phyloP scores from a whole-genome alignment of 2,113 vertebrate species.

The Martes martes region DNA sequence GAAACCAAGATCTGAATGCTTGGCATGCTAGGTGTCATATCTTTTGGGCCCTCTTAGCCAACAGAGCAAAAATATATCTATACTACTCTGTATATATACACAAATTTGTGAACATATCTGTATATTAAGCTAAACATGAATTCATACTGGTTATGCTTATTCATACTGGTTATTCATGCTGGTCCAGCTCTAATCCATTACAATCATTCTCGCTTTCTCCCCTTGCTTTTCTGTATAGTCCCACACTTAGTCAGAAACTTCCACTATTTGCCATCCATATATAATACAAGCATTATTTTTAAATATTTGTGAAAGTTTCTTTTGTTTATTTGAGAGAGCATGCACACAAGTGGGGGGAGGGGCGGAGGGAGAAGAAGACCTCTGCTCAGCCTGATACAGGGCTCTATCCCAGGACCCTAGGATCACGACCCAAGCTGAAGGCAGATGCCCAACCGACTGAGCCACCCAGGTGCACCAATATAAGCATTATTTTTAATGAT shows the following conservation, averaged over 20 bases:
- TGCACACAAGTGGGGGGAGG: background rate
- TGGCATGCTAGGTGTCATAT: background rate
- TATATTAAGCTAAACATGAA: background rate
- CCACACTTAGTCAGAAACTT: background rate
- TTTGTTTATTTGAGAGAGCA: background rate
- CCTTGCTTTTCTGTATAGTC: background rate
- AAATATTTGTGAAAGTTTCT: background rate
- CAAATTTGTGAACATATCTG: background rate
- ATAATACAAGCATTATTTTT: background rate
- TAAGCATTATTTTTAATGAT: background rate
- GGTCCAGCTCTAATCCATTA: background rate
- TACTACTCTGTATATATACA: background rate
- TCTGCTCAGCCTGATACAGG: background rate
- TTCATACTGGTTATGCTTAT: background rate
- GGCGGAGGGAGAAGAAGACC: too few relatives aligned
- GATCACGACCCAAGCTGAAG: background rate
- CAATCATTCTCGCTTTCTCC: background rate
- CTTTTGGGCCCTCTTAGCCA: background rate
- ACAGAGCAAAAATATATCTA: background rate
- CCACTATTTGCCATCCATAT: background rate
- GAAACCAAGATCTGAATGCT: background rate
- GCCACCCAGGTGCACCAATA: background rate
- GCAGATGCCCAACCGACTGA: fast-evolving
- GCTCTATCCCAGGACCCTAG: background rate
- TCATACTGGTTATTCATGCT: background rate